Evolutionary conservation across 1,140 invertebrate genomes (phyloP).

Genomic region (Frieseomelitta varia): DNA sequence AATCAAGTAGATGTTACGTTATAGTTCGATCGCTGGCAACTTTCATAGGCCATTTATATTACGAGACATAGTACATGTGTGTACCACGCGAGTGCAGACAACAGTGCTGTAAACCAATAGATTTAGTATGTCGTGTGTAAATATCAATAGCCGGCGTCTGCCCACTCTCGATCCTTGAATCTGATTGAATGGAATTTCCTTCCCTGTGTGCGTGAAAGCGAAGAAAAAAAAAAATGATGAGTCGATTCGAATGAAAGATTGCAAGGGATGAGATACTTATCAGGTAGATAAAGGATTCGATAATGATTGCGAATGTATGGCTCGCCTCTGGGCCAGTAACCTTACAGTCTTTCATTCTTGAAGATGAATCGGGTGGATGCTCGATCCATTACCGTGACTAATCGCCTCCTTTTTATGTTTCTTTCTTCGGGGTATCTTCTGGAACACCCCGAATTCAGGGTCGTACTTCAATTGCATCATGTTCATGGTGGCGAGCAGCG

Average conservation of each 20-base stretch:
- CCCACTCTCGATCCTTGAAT: slow-evolving; percentile 8
- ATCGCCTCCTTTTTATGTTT: slow-evolving; percentile 73
- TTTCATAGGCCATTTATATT: neutral
- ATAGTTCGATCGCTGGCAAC: neutral
- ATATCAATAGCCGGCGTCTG: neutral
- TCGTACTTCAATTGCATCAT: slow-evolving; percentile 99
- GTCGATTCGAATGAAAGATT: slow-evolving; percentile 57
- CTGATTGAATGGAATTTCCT: neutral
- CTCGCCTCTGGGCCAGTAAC: too few relatives aligned
- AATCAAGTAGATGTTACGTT: neutral
- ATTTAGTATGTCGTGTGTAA: neutral
- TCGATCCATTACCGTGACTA: slow-evolving; percentile 71
- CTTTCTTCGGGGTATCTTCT: slow-evolving; percentile 71
- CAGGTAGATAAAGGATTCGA: neutral
- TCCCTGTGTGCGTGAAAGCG: neutral
- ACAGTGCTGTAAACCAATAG: neutral
- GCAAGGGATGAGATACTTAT: neutral
- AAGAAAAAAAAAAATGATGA: slow-evolving; percentile 14
- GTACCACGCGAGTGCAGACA: neutral
- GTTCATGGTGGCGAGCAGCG: slow-evolving; percentile 99
- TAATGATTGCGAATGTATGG: neutral
- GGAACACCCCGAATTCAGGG: slow-evolving; percentile 85
- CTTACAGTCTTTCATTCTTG: slow-evolving; percentile 52
- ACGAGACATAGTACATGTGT: neutral
- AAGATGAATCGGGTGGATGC: slow-evolving; percentile 10